These are phyloP conservation scores for Platysternon megacephalum DNA, from an alignment of 2,113 vertebrate species.

Conservation along the genomic window DNA sequence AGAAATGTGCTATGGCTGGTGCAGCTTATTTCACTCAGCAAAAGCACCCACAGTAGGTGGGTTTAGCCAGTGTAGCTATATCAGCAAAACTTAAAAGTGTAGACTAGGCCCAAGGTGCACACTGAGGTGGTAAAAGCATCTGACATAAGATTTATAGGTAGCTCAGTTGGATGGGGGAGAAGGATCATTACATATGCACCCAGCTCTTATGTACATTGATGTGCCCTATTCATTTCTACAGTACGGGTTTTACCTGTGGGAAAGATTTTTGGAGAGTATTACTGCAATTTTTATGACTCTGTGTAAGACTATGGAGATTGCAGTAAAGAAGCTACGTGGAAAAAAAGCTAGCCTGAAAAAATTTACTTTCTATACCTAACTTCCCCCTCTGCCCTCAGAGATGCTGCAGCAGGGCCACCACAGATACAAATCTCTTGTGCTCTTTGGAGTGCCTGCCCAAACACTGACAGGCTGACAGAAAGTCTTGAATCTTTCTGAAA, in stretches of 20 bases:
- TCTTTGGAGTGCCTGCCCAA: background rate
- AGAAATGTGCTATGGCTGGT: background rate
- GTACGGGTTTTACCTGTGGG: background rate
- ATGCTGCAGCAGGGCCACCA: background rate
- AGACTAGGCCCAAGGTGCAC: background rate
- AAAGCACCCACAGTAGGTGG: background rate
- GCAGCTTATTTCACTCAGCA: background rate
- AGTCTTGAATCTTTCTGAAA: conserved; percentile 4
- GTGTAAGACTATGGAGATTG: background rate
- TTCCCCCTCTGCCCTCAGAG: background rate
- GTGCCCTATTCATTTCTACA: background rate
- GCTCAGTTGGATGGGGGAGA: background rate
- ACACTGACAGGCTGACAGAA: background rate
- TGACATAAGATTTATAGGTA: background rate
- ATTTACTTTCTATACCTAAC: background rate
- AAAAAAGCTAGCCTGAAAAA: background rate
- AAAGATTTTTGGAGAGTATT: background rate
- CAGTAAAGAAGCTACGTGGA: background rate
- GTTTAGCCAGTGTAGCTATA: background rate
- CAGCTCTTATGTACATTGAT: background rate
- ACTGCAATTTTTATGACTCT: background rate
- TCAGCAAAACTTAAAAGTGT: background rate
- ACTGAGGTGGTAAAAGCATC: conserved; percentile 9
- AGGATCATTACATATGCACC: background rate
- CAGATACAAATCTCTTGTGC: background rate